Evolutionary conservation across 2,888 invertebrate species (phyloP).

Genomic region (Aleiodes leptofemur): DNA sequence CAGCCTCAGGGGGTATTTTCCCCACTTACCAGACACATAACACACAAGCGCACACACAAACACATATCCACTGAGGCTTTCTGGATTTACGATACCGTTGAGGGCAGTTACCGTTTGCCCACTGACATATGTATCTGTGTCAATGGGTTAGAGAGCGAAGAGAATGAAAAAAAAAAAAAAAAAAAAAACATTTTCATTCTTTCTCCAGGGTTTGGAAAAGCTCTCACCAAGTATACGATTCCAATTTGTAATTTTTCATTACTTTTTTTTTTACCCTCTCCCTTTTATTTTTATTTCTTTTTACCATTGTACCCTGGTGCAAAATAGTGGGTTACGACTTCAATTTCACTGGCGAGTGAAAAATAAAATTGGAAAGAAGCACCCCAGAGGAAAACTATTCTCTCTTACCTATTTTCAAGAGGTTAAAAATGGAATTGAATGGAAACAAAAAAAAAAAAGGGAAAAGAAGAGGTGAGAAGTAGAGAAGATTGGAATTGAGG

Average conservation of each 20-base stretch:
- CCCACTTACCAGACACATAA: background rate
- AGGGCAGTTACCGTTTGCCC: constrained; percentile 42
- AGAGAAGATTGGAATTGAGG: constrained; percentile 26
- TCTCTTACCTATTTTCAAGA: background rate
- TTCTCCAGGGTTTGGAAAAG: constrained; percentile 7
- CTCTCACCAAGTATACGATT: constrained; percentile 27
- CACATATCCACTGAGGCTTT: background rate
- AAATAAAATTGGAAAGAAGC: constrained; percentile 32
- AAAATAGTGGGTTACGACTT: constrained; percentile 23
- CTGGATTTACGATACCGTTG: constrained; percentile 45
- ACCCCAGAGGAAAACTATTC: constrained; percentile 9
- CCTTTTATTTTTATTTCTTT: background rate
- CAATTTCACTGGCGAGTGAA: constrained; percentile 19
- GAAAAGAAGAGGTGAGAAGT: background rate
- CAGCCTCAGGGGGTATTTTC: background rate
- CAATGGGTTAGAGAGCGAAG: constrained; percentile 36
- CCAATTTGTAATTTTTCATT: constrained; percentile 31
- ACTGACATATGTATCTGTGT: constrained; percentile 44
- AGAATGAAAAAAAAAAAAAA: constrained; percentile 15
- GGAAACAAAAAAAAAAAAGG: background rate
- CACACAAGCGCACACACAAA: background rate
- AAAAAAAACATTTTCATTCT: constrained; percentile 35
- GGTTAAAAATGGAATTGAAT: background rate
- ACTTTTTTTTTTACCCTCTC: constrained; percentile 27
- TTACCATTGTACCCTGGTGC: background rate